Evolutionary conservation across 2,797 vertebrate species (phyloP), one percentile per base, ranked within the genome.

Genomic region (Tokudaia tokunoshimensis): DNA sequence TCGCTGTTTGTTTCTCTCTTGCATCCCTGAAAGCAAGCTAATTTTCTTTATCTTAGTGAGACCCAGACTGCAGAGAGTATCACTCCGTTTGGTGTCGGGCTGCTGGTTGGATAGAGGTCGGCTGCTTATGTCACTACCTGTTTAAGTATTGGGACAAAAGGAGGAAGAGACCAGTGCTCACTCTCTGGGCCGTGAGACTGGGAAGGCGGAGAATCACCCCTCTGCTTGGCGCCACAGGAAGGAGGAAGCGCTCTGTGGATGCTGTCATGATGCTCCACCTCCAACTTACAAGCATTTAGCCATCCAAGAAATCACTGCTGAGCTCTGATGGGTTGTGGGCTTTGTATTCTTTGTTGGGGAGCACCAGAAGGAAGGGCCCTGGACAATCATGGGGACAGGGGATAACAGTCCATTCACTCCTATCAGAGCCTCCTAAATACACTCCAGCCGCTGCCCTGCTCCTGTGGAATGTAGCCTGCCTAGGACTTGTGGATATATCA

Each of bases 121-220:
- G 88, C 6, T 24, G 11, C 19, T 15, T 75, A 84, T 67, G 55
- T 72, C 92, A 85, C 24, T 3, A 3, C 52, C 37, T 14, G 44
- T 70, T 85, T 94, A 88, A 94, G 92, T 72, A 47, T 96, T 89
- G n/a, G 97, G 63, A 19, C 22, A 47, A 91, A 74, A 96, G 63
- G 52, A 94, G 17, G 37, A 82, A 34, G 17, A 79, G 91, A 74
- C 61, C 20, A 15, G 8, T 0, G 0, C 4, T 57, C 11, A 2
- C 9, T 89, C 90, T 86, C 85, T 88, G 76, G 86, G 92, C 55
- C 91, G 80, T 91, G 17, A 50, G 83, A 74, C 55, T 65, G 41
- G 41, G 55, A 95, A 94, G 44, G 29, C 2, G 72, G 63, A 17
- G 93, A 94, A 6, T 31, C 20, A 3, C 3, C 26, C 34, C 19